Evolutionary conservation across 2,797 vertebrate species (phyloP), one percentile per base, ranked within the genome.

Genomic region (Scleropages formosus): DNA sequence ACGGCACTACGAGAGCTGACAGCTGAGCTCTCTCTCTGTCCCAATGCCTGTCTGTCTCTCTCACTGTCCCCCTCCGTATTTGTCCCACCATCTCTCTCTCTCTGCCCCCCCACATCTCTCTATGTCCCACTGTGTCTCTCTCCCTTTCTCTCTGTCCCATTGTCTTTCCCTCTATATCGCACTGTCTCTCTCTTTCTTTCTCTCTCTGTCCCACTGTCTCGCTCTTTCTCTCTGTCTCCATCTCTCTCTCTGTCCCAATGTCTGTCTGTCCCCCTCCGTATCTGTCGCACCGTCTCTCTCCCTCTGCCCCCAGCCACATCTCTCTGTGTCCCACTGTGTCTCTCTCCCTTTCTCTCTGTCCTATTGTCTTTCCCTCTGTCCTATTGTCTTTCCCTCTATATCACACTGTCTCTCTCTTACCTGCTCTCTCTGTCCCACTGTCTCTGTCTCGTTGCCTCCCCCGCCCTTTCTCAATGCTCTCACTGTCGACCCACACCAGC

Each of bases 1-100:
- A 91, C 92, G 93, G 92, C 90, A 96, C 95, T 98, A 97, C 97
- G 93, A 87, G 80, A 94, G 91, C 92, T 94, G 95, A 97, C 96
- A 97, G 95, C 94, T 93, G 92, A 89, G 91, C 85, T 82, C 89
- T 90, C 85, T 90, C 88, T 89, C 92, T 90, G 91, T 91, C 87
- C 90, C 87, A 85, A 74, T 79, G 91, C 92, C 93, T 93, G 91
- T 93, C 92, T 93, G 93, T 91, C 88, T 92, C 76, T 53, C 68
- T 44, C 68, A n/a, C 49, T 26, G n/a, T n/a, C n/a, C n/a, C n/a
- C n/a, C n/a, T n/a, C n/a, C n/a, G n/a, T n/a, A n/a, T n/a, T n/a
- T n/a, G n/a, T n/a, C n/a, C 51, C 22, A 49, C n/a, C 15, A 60
- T 26, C 71, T 68, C 69, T 39, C 64, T 26, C 76, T 31, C 71